Evolutionary conservation across 2,888 invertebrate species (phyloP), one percentile per base, ranked within the genome.

Genomic region (Germaria angustata): DNA sequence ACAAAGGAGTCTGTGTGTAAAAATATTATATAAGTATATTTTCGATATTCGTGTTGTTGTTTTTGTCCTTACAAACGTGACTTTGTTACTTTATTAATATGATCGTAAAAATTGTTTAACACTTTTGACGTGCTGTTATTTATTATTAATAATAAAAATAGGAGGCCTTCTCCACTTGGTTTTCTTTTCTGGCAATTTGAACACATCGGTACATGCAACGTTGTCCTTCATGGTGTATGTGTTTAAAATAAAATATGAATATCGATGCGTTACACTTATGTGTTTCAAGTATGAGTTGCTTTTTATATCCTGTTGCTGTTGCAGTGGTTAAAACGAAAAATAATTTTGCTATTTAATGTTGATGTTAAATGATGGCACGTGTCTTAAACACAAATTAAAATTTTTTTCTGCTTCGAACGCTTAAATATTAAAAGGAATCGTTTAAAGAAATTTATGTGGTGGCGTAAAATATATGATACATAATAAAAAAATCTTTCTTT

Each of bases 1-100:
- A 20, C 17, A 55, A 17, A 17, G 2, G 5, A 17, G n/a, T 32
- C 13, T 24, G 24, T 59, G 20, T 41, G n/a, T 11, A n/a, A n/a
- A n/a, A n/a, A n/a, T n/a, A n/a, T n/a, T n/a, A n/a, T n/a, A n/a
- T n/a, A n/a, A n/a, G n/a, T n/a, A 28, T 28, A 6, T 28, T 28
- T 3, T 28, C 6, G 8, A 8, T 72, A 9, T 28, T 66, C 17
- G 28, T 73, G 34, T 41, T 77, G 41, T 28, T 49, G 24, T 41
- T 73, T 53, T 61, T 63, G 24, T 5, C 77, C 78, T 76, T 81
- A 66, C 66, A 73, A 85, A 86, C 87, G 87, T 87, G 87, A 87
- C 87, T 86, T 84, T 86, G 86, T 85, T 86, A 84, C 86, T 86
- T 87, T 86, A 86, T 86, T 87, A 87, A 87, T 86, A 86, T 84